Evolutionary conservation across 2,888 invertebrate species (phyloP).

Genomic region (Phortica okadai): DNA sequence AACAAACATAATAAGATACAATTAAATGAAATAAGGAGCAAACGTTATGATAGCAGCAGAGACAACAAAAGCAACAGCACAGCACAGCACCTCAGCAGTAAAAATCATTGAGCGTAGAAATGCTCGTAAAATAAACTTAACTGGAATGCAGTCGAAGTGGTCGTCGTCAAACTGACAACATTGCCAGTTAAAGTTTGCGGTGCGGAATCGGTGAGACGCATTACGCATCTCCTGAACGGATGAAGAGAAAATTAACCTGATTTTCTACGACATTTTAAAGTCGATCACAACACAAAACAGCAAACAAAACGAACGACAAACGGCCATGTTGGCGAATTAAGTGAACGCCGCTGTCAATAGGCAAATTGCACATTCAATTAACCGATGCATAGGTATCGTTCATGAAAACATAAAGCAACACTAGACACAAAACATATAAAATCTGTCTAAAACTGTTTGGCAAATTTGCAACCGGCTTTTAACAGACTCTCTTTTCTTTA

Average conservation of each 20-base stretch:
- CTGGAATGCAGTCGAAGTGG: slow-evolving; percentile 22
- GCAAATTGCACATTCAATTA: no score
- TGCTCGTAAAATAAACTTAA: slow-evolving; percentile 36
- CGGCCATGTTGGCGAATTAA: no score
- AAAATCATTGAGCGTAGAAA: slow-evolving; percentile 36
- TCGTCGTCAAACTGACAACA: slow-evolving; percentile 31
- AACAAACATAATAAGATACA: slow-evolving; percentile 23
- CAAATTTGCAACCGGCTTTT: slow-evolving; percentile 3
- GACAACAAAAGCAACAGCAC: slow-evolving; percentile 25
- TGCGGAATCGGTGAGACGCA: not conserved
- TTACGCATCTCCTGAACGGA: not conserved
- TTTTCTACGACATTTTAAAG: slow-evolving; percentile 10
- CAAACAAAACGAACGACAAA: slow-evolving; percentile 23
- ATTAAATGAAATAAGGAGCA: slow-evolving; percentile 32
- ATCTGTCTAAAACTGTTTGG: slow-evolving; percentile 8
- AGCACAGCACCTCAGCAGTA: slow-evolving; percentile 32
- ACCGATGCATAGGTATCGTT: not conserved
- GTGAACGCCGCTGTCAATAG: no score
- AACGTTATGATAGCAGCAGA: slow-evolving; percentile 57
- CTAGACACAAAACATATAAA: not conserved
- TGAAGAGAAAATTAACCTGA: slow-evolving; percentile 42
- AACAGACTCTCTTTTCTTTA: not conserved
- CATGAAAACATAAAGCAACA: not conserved
- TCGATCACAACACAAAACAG: slow-evolving; percentile 30
- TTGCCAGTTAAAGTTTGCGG: slow-evolving; percentile 40